Evolutionary conservation across 2,113 vertebrate species (phyloP).

Genomic region (Epinephelus moara): DNA sequence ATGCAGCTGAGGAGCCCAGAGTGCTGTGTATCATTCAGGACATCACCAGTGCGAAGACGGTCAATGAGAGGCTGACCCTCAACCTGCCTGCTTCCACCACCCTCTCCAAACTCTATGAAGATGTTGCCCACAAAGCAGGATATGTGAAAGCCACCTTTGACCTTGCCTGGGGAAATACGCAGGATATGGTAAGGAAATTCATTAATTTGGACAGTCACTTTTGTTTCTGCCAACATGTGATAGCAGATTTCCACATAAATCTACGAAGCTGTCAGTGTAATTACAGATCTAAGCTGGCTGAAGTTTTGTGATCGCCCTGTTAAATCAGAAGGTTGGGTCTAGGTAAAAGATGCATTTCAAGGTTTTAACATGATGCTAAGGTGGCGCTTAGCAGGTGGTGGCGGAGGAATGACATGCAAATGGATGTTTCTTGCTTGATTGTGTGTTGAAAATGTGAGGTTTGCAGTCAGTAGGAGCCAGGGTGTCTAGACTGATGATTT

Average conservation of each 20-base stretch:
- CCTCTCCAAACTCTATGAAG: conserved; percentile 90
- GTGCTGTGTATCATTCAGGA: conserved; percentile 98
- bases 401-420: not conserved
- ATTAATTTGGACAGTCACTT: not conserved
- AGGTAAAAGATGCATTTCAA: not conserved
- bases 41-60: conserved; percentile 92
- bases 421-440: not conserved
- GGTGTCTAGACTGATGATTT: too few relatives aligned
- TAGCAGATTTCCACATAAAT: not conserved
- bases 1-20: conserved; percentile 96
- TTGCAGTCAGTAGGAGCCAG: not conserved
- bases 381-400: not conserved
- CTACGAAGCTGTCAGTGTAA: not conserved
- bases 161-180: conserved; percentile 87
- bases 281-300: not conserved
- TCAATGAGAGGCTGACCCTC: conserved; percentile 92
- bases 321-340: not conserved
- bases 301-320: not conserved
- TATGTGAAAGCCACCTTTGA: conserved; percentile 94
- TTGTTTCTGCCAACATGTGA: not conserved
- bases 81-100: conserved; percentile 96
- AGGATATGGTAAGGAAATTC: conserved; percentile 85
- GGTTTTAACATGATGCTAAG: not conserved
- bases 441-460: not conserved
- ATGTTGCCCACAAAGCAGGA: conserved; percentile 94